phyloP scores from a whole-genome alignment of 2,797 vertebrate species.

The Premnoplex brunnescens region DNA sequence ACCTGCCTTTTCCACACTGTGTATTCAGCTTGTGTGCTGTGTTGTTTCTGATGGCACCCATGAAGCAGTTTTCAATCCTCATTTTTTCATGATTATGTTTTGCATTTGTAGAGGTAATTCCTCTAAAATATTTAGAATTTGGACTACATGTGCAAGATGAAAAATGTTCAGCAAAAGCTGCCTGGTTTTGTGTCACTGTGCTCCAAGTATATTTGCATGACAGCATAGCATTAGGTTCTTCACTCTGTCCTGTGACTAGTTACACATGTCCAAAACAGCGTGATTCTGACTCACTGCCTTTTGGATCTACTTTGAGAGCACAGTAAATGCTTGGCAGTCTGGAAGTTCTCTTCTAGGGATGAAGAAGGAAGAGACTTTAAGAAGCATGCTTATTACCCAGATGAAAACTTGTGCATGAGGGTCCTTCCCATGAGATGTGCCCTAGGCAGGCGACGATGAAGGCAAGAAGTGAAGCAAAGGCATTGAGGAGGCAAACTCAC shows the following conservation, averaged over 20 bases:
- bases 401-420: not conserved
- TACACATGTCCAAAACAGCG: not conserved
- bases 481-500: not conserved
- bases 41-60: not conserved
- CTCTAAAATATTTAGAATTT: not conserved
- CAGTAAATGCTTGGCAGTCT: not conserved
- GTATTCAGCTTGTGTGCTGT: not conserved
- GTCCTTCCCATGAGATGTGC: not conserved
- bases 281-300: not conserved
- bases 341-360: not conserved
- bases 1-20: not conserved
- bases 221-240: not conserved
- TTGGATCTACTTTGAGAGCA: not conserved
- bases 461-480: not conserved
- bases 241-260: not conserved
- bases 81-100: not conserved
- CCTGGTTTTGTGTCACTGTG: rapidly evolving
- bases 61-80: not conserved
- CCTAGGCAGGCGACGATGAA: not conserved
- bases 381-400: not conserved
- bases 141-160: not conserved
- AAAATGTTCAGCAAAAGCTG: not conserved
- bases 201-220: not conserved
- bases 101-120: not conserved
- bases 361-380: not conserved